Base-by-base conservation (phyloP, 2,797 vertebrate genomes). In the Meda fulgida region DNA sequence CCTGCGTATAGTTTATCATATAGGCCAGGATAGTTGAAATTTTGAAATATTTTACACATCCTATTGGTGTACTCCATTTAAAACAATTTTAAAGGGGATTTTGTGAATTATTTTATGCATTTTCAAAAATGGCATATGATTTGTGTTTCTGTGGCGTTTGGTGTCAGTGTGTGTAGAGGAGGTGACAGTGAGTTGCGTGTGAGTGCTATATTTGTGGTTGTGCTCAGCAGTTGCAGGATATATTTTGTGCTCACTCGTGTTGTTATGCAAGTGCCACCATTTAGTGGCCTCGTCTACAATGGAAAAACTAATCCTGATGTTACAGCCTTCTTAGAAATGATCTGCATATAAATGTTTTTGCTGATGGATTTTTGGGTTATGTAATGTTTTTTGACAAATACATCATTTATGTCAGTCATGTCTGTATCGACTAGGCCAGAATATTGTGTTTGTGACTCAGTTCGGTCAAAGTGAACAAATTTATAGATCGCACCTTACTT, bases 241-340 rank as follows among this genome's bases (percentile, higher is more conserved):
- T 21, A 75, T 88, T 82, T 90, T 87, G 86, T 82, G 85, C 85
- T 67, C 89, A 76, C 77, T 2, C 40, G 6, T 18, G 26, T 1
- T 53, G 81, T 92, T 92, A 92, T 89, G 88, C 84, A 90, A 89
- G 84, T 78, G 82, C 89, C 89, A 89, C 86, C 87, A 83, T 89
- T 92, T 76, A 40, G 53, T 43, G 60, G 34, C 80, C 67, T 55
- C 72, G 63, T 79, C 81, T 70, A 75, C 51, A 86, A 85, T 91
- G 4, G 31, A 91, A 90, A 84, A 88, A 86, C 88, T 89, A 53
- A 92, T 89, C 84, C 84, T 16, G 11, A 79, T 34, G 43, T 53
- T 18, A 48, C 71, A 77, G 26, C 70, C 43, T 36, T 51, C 43
- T 38, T 23, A 70, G 63, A 60, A 40, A 31, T 51, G 2, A 7